Conservation (phyloP, 2,113 vertebrate genomes). For the Ancistrus triradiatus region DNA sequence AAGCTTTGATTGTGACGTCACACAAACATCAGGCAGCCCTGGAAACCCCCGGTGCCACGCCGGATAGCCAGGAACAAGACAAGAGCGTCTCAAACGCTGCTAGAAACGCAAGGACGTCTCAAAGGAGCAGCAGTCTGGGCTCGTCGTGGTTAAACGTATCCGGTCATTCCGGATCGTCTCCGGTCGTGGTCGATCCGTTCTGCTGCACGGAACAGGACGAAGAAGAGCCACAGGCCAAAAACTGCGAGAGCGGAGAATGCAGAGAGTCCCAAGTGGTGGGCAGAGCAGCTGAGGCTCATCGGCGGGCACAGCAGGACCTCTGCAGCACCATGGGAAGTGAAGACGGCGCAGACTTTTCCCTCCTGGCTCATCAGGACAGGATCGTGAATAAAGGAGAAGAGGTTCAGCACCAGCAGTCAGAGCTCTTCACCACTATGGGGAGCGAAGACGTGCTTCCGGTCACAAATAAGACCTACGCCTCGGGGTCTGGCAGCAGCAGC, state of each 20-base stretch:
- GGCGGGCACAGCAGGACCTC: neutral
- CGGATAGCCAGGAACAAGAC: neutral
- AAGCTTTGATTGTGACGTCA: constrained; percentile 42
- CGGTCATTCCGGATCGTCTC: neutral
- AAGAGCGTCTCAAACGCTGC: constrained; percentile 1
- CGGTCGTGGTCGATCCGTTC: constrained; percentile 11
- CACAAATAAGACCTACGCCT: neutral
- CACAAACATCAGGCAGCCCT: neutral
- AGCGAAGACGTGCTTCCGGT: neutral
- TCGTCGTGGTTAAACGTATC: constrained; percentile 17
- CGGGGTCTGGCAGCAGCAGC: constrained; percentile 41
- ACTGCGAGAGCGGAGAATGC: too few species aligned
- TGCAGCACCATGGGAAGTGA: constrained; percentile 22
- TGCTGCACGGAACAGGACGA: constrained; percentile 29
- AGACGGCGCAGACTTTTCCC: too few species aligned
- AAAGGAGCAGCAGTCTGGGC: constrained; percentile 18
- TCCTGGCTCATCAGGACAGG: too few species aligned
- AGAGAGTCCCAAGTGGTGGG: too few species aligned
- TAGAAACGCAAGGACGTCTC: constrained; percentile 2
- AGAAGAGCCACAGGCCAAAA: neutral
- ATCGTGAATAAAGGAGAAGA: neutral
- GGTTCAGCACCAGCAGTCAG: neutral
- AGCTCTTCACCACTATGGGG: constrained; percentile 15
- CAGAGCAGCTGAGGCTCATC: neutral
- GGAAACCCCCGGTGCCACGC: neutral